phyloP scores from a whole-genome alignment of 2,888 invertebrate species.

The Limenitis camilla region DNA sequence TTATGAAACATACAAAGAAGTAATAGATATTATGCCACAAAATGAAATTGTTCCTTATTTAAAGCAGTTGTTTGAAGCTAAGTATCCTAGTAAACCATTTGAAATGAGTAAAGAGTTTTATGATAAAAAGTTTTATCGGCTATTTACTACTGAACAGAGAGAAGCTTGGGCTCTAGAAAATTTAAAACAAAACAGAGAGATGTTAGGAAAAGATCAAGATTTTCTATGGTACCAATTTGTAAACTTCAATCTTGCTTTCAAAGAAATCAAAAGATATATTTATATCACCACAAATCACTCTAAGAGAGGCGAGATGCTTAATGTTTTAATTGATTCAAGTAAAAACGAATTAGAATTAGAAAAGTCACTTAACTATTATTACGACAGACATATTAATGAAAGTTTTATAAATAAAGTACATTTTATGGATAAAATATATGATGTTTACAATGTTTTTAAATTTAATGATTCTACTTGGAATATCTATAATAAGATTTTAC shows the following conservation, averaged over 20 bases:
- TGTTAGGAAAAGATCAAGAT: slow-evolving; percentile 34
- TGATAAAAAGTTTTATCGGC: slow-evolving; percentile 27
- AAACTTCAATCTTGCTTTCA: slow-evolving; percentile 39
- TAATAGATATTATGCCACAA: slow-evolving; percentile 37
- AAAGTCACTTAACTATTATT: slow-evolving; percentile 41
- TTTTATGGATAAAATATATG: slow-evolving; percentile 36
- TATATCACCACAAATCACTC: slow-evolving; percentile 29
- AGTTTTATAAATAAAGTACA: slow-evolving; percentile 27
- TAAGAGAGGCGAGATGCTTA: slow-evolving; percentile 35
- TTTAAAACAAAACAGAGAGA: slow-evolving; percentile 34
- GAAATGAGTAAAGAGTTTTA: slow-evolving; percentile 39
- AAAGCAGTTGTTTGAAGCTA: slow-evolving; percentile 35
- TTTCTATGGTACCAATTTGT: slow-evolving; percentile 46
- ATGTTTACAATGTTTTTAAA: slow-evolving; percentile 35
- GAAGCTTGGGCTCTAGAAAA: slow-evolving; percentile 46
- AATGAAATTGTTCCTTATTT: slow-evolving; percentile 36
- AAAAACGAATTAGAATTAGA: slow-evolving; percentile 36
- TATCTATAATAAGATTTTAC: slow-evolving; percentile 40
- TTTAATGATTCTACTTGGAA: slow-evolving; percentile 44
- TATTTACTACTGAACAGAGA: slow-evolving; percentile 38
- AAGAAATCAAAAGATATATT: slow-evolving; percentile 36
- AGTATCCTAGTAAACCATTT: slow-evolving; percentile 38
- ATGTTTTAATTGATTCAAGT: slow-evolving; percentile 34
- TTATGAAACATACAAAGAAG: slow-evolving; percentile 29
- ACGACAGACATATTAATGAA: slow-evolving; percentile 47